These are phyloP conservation scores for Cynocephalus volans DNA, from an alignment of 2,113 vertebrate species.

Conservation along the genomic window DNA sequence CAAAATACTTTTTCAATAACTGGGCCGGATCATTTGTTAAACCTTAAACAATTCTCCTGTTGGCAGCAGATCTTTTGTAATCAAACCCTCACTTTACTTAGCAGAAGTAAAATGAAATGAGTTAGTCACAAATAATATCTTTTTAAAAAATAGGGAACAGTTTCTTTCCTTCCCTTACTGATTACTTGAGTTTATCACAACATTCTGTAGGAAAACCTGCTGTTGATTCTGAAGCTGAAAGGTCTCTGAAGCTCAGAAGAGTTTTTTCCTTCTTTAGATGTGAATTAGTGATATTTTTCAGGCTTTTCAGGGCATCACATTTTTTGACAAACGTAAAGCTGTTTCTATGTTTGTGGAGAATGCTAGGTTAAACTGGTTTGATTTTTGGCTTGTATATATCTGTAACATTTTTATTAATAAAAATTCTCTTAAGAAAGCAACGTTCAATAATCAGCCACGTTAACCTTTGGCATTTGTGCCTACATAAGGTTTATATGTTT, in stretches of 20 bases:
- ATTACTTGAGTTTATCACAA: not conserved
- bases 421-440: not conserved
- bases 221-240: not conserved
- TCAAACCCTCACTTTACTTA: constrained; percentile 38
- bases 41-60: constrained; percentile 24
- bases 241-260: not conserved
- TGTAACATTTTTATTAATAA: constrained; percentile 28
- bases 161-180: not conserved
- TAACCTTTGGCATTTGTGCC: constrained; percentile 27
- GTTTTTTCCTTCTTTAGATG: constrained; percentile 20
- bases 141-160: not conserved
- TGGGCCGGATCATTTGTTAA: constrained; percentile 41
- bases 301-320: not conserved
- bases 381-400: constrained; percentile 13
- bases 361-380: constrained; percentile 39
- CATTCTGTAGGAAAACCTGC: not conserved
- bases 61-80: constrained; percentile 42
- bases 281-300: not conserved
- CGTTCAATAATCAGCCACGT: not conserved
- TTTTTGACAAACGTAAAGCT: constrained; percentile 38
- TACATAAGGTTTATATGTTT: constrained; percentile 38
- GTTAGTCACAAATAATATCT: not conserved
- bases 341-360: not conserved
- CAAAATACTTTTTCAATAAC: constrained; percentile 34
- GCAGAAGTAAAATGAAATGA: constrained; percentile 41